These are phyloP conservation scores for Aurelia coerulea DNA, from an alignment of 30 jellyfish, hydroid and myxozoan genomes.

Conservation along the genomic window DNA sequence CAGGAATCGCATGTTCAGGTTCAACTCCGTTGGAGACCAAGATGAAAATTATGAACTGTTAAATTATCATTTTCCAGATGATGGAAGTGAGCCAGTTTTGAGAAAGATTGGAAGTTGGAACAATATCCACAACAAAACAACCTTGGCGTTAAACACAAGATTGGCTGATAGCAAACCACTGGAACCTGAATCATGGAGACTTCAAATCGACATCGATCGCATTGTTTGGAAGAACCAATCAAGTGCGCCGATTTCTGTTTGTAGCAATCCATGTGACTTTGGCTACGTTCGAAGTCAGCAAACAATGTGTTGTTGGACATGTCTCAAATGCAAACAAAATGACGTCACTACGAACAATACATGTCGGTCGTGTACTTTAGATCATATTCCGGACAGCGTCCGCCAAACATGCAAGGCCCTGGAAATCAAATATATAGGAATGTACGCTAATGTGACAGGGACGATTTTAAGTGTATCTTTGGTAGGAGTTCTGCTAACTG, in stretches of 20 bases:
- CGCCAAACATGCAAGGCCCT: slow-evolving; percentile 42
- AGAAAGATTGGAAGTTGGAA: slow-evolving; percentile 45
- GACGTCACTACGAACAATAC: slow-evolving; percentile 65
- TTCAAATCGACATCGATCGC: slow-evolving; percentile 14
- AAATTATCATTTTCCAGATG: slow-evolving; percentile 25
- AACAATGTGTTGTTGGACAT: slow-evolving; percentile 83
- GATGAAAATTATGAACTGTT: slow-evolving; percentile 53
- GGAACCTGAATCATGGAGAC: slow-evolving; percentile 53
- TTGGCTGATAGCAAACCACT: not conserved
- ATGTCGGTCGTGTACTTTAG: slow-evolving; percentile 64
- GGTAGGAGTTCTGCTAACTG: slow-evolving; percentile 62
- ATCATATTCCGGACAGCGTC: slow-evolving; percentile 52
- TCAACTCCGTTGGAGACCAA: slow-evolving; percentile 33
- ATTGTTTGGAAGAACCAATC: slow-evolving; percentile 39
- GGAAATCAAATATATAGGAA: slow-evolving; percentile 19
- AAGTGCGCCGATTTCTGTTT: slow-evolving; percentile 58
- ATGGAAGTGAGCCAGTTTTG: not conserved
- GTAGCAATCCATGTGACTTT: slow-evolving; percentile 74
- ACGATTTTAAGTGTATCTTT: slow-evolving; percentile 15
- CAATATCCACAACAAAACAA: not conserved
- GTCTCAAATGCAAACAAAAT: slow-evolving; percentile 65
- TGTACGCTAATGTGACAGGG: not conserved
- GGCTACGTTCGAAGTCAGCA: slow-evolving; percentile 19
- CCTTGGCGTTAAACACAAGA: not conserved
- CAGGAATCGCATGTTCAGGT: slow-evolving; percentile 42